These are phyloP conservation scores for Phalacrocorax aristotelis DNA, from an alignment of 2,113 vertebrate species.

Conservation along the genomic window DNA sequence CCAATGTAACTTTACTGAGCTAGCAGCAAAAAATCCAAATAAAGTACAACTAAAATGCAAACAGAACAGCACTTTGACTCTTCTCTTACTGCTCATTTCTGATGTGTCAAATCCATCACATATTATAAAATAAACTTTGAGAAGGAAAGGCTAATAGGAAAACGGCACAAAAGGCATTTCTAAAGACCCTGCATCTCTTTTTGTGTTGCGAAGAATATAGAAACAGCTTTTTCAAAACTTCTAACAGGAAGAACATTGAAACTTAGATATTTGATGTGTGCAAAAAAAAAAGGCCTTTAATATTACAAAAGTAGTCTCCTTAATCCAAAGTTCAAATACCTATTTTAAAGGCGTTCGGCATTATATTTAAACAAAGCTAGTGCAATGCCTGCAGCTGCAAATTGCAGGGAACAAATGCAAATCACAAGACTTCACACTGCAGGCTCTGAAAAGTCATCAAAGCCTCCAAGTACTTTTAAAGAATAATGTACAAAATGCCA, in stretches of 20 bases:
- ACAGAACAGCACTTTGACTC: neutral
- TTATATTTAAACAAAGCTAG: constrained; percentile 53
- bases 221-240: neutral
- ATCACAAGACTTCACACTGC: constrained; percentile 20
- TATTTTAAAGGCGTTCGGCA: constrained; percentile 30
- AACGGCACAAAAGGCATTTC: constrained; percentile 27
- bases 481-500: constrained; percentile 21
- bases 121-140: neutral
- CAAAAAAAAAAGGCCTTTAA: constrained; percentile 17
- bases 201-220: neutral
- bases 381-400: constrained; percentile 40
- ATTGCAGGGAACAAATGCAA: constrained; percentile 61
- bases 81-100: neutral
- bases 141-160: neutral
- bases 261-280: neutral
- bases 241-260: constrained; percentile 6
- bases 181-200: neutral
- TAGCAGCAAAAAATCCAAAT: neutral
- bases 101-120: neutral
- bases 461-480: constrained; percentile 31
- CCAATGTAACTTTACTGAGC: neutral
- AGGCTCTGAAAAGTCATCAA: constrained; percentile 46
- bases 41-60: neutral
- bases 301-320: constrained; percentile 19
- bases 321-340: constrained; percentile 49